Conservation (phyloP, 2,113 vertebrate genomes). For the Coturnix japonica region DNA sequence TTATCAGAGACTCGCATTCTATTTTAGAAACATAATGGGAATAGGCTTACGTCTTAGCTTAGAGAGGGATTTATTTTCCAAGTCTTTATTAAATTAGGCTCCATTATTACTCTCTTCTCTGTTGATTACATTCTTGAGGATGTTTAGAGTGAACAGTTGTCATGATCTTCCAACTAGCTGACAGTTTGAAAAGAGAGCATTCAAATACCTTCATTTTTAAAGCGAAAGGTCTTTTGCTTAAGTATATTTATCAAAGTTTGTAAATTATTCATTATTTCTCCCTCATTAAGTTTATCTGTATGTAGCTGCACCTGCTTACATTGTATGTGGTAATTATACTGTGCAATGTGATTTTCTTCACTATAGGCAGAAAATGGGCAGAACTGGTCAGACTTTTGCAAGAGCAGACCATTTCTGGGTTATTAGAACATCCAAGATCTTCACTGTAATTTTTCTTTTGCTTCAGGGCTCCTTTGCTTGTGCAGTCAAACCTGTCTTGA, state of each 20-base stretch:
- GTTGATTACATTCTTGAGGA: not conserved
- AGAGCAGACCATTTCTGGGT: not conserved
- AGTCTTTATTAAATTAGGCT: constrained; percentile 32
- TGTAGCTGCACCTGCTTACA: not conserved
- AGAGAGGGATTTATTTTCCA: constrained; percentile 7
- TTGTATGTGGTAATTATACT: not conserved
- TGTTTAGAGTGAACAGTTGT: not conserved
- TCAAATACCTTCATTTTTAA: not conserved
- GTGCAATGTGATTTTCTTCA: not conserved
- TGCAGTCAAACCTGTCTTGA: not conserved
- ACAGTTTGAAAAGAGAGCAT: not conserved
- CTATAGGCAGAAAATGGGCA: not conserved
- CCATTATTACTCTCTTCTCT: not conserved
- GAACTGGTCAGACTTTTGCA: not conserved
- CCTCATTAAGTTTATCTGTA: not conserved
- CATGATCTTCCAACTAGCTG: not conserved
- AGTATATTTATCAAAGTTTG: not conserved
- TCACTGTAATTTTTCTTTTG: not conserved
- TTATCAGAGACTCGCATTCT: not conserved
- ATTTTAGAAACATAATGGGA: not conserved
- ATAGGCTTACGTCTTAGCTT: not conserved
- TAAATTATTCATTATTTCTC: not conserved
- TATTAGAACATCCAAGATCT: not conserved
- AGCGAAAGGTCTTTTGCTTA: not conserved
- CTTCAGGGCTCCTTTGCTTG: not conserved